Evolutionary conservation across 2,113 vertebrate species (phyloP).

Genomic region (Dunckerocampus dactyliophorus): DNA sequence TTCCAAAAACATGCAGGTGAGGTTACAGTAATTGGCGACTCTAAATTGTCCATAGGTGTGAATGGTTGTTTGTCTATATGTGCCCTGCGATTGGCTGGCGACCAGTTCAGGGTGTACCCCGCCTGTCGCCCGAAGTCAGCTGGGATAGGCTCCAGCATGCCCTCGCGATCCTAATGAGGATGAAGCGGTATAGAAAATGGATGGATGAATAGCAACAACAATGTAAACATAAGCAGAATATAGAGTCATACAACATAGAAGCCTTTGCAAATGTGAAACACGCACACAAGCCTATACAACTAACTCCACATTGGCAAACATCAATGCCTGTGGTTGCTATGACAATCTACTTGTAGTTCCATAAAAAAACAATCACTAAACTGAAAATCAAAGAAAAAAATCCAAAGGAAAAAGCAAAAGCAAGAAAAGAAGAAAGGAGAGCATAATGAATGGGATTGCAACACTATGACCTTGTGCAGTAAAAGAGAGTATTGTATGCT

Average conservation of each 20-base stretch:
- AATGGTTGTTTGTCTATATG: no score
- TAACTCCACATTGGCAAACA: neutral
- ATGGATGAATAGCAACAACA: slow-evolving; percentile 26
- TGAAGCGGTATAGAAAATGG: no score
- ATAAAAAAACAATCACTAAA: slow-evolving; percentile 18
- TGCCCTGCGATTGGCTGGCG: no score
- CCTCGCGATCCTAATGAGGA: no score
- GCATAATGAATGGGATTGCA: slow-evolving; percentile 12
- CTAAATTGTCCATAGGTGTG: no score
- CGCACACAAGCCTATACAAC: slow-evolving; percentile 11
- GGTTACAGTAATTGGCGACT: no score
- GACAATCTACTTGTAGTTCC: slow-evolving; percentile 9
- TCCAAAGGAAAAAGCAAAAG: neutral
- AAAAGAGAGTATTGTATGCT: slow-evolving; percentile 26
- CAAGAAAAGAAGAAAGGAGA: neutral
- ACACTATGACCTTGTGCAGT: slow-evolving; percentile 34
- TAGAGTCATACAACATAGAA: neutral
- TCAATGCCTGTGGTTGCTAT: slow-evolving; percentile 32
- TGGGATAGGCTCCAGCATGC: no score
- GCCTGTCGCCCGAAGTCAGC: no score
- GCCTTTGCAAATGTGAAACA: neutral
- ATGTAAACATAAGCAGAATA: slow-evolving; percentile 1
- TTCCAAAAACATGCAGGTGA: no score
- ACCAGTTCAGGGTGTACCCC: no score
- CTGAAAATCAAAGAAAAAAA: slow-evolving; percentile 19